Base-by-base conservation (phyloP, 2,888 invertebrate genomes). In the Synanthedon myopaeformis region DNA sequence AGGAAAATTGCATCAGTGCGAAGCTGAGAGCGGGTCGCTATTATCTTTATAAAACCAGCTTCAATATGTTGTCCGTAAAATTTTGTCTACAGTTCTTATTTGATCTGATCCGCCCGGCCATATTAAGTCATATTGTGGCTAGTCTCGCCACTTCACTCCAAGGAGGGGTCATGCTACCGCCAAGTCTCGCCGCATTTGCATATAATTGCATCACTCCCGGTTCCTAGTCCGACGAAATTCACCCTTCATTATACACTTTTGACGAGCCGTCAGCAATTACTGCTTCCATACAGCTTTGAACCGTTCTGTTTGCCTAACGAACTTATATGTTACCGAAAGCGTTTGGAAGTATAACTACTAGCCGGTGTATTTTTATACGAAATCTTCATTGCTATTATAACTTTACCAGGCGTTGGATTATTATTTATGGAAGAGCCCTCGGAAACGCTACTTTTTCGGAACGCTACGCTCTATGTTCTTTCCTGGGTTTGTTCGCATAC, bases 131-230 rank as follows among this genome's bases (percentile, higher is more conserved):
- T 67, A 23, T 23, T 61, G 61, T 51, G 54, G 51, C 57, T 54
- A 60, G 58, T 53, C 61, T 55, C 53, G 58, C 28, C 59, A 45
- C 45, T 45, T 13, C n/a, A 54, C 60, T 59, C 63, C 63, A 62
- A 65, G 61, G 61, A 61, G 57, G 66, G 60, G 62, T 62, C 60
- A 63, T 66, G 61, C 67, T 76, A 73, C 76, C 71, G 67, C 61
- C 61, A 67, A 55, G 53, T 35, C 19, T 35, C 19, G 4, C 51
- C 66, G 67, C 72, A 82, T 83, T 82, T 79, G 74, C 76, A 83
- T 83, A 70, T 71, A 77, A 81, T 80, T 82, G 75, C 76, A 76
- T 74, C 70, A 69, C 56, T 53, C 42, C 42, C 45, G 14, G 52
- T 60, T 61, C 58, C 59, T 53, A 51, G 45, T 45, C 45, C 45